Percentiles rank a stretch among this genome's conserved stretches.
Evolutionary conservation across 2,888 invertebrate genomes (phyloP).

Genomic region (Pediacus dermestoides): DNA sequence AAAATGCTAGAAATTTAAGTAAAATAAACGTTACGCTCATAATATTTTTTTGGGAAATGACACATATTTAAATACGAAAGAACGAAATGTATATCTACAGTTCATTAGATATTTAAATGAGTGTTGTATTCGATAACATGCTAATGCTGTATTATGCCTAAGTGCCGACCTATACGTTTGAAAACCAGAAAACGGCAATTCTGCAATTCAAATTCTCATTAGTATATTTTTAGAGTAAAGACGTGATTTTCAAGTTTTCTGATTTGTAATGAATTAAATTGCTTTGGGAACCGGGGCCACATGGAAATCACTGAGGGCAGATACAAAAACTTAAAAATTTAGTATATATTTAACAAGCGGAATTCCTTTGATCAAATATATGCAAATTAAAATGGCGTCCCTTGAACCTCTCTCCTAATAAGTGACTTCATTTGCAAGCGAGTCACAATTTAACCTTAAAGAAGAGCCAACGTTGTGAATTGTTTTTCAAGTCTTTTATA

Average conservation of each 20-base stretch:
- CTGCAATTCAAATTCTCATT: slow-evolving; percentile 40
- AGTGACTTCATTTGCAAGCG: slow-evolving; percentile 26
- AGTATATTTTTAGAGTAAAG: slow-evolving; percentile 37
- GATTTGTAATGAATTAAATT: slow-evolving; percentile 41
- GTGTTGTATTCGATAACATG: slow-evolving; percentile 42
- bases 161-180: background rate
- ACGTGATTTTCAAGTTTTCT: slow-evolving; percentile 35
- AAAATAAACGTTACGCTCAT: no score
- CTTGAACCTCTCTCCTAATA: slow-evolving; percentile 14
- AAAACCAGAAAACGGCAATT: slow-evolving; percentile 13
- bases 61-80: no score
- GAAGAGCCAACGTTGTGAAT: slow-evolving; percentile 33
- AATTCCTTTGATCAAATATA: slow-evolving; percentile 45
- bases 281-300: slow-evolving; percentile 32
- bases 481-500: slow-evolving; percentile 30
- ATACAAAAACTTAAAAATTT: slow-evolving; percentile 29
- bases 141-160: slow-evolving; percentile 43
- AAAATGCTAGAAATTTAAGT: no score
- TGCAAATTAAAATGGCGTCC: slow-evolving; percentile 36
- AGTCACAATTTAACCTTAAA: slow-evolving; percentile 33
- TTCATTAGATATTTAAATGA: slow-evolving; percentile 46
- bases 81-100: slow-evolving; percentile 18
- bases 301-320: slow-evolving; percentile 39
- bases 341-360: slow-evolving; percentile 39
- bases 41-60: no score